Conservation (phyloP, 1,140 invertebrate species). For the Macrostomum lignano region DNA sequence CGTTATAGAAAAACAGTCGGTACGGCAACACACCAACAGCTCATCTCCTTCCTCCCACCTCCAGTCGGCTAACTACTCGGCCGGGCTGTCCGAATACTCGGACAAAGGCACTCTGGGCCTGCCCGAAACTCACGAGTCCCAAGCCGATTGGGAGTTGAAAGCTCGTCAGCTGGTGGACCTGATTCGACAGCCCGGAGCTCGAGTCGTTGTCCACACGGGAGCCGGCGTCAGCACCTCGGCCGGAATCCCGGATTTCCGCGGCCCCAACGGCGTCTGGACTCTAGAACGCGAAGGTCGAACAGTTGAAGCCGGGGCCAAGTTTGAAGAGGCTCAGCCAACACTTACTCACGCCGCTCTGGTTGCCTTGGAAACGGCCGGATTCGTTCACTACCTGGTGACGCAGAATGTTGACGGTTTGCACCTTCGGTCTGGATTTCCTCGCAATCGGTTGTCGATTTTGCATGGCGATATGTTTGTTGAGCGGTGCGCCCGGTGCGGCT, state of each 20-base stretch:
- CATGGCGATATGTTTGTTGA: slow-evolving; percentile 94
- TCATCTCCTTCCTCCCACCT: no score
- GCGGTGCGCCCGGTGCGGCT: slow-evolving; percentile 56
- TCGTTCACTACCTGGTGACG: slow-evolving; percentile 43
- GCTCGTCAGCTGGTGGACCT: slow-evolving; percentile 42
- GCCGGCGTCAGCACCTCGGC: slow-evolving; percentile 86
- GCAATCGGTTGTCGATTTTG: slow-evolving; percentile 52
- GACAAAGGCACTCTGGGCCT: slow-evolving; percentile 67
- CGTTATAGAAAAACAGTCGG: no score
- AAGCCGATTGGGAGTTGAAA: slow-evolving; percentile 45
- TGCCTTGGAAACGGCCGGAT: slow-evolving; percentile 38
- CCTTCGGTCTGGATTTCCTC: slow-evolving; percentile 50
- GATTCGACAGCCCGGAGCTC: slow-evolving; percentile 44
- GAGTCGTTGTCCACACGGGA: slow-evolving; percentile 72
- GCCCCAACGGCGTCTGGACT: slow-evolving; percentile 53
- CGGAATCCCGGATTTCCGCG: slow-evolving; percentile 85
- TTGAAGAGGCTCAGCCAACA: slow-evolving; percentile 65
- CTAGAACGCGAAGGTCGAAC: slow-evolving; percentile 64
- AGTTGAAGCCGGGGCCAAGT: slow-evolving; percentile 49
- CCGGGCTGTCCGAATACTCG: slow-evolving; percentile 65
- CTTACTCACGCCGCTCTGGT: slow-evolving; percentile 70
- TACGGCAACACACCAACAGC: no score
- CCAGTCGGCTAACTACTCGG: slow-evolving; percentile 81
- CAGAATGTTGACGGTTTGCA: slow-evolving; percentile 95
- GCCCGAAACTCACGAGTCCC: slow-evolving; percentile 45